Conservation (phyloP, 2,113 vertebrate genomes). For the Laticauda laticaudata region DNA sequence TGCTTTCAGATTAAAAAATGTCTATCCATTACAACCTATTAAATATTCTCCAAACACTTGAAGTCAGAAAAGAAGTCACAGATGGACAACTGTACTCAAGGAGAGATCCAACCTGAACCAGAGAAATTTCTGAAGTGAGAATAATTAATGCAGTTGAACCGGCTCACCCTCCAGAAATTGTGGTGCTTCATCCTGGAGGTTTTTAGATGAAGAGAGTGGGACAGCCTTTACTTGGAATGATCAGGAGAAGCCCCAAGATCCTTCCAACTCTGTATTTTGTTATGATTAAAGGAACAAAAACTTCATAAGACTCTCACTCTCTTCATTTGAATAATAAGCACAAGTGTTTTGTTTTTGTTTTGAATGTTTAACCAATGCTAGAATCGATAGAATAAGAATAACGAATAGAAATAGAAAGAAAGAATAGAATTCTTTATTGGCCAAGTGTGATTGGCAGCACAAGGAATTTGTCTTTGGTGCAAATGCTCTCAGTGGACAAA, state of each 20-base stretch:
- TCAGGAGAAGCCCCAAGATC: neutral
- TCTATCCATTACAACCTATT: neutral
- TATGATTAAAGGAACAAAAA: neutral
- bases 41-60: neutral
- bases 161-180: neutral
- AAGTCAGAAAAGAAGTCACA: neutral
- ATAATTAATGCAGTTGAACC: neutral
- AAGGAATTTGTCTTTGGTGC: too few species aligned
- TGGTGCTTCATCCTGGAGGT: neutral
- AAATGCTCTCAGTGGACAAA: too few species aligned
- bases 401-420: too few species aligned
- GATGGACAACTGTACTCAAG: neutral
- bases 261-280: neutral
- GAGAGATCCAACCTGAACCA: neutral
- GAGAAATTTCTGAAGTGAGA: neutral
- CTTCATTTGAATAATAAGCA: neutral
- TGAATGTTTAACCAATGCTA: neutral
- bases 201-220: neutral
- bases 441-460: too few species aligned
- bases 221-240: neutral
- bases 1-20: too few species aligned
- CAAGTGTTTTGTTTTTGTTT: neutral
- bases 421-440: too few species aligned
- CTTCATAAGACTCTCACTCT: neutral
- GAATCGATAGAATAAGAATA: too few species aligned